Percentiles rank a stretch among this genome's conserved stretches.
These are phyloP conservation scores for Eudasyphora cyanicolor DNA, from an alignment of 2,888 invertebrate species.

Conservation along the genomic window DNA sequence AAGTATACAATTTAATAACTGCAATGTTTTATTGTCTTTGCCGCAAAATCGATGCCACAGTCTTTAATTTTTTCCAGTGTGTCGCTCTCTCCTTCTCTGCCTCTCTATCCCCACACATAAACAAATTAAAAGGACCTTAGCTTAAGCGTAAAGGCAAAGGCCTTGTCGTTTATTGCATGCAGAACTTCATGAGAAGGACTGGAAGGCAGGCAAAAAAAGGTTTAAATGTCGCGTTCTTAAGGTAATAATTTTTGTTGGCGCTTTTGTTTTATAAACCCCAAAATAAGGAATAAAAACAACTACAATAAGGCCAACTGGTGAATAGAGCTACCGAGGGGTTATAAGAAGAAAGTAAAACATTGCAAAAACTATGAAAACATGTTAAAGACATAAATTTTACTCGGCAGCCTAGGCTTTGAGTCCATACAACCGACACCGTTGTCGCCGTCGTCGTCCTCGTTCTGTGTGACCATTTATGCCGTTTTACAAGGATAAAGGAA, in stretches of 20 bases:
- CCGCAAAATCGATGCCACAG: no score
- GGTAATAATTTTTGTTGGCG: conserved; percentile 68
- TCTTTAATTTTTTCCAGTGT: no score
- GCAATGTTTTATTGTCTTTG: no score
- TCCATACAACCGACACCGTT: background rate
- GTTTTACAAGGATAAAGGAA: conserved; percentile 52
- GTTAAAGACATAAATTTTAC: conserved; percentile 59
- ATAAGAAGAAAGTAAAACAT: background rate
- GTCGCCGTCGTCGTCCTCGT: background rate
- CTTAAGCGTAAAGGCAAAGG: background rate
- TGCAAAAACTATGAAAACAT: conserved; percentile 41
- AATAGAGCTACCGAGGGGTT: conserved; percentile 30
- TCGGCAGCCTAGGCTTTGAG: conserved; percentile 5
- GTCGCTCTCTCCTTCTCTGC: background rate
- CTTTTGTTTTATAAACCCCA: conserved; percentile 69
- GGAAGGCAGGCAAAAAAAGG: conserved; percentile 67
- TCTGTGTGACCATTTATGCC: conserved; percentile 11
- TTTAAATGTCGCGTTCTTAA: conserved; percentile 74
- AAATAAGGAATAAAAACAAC: conserved; percentile 19
- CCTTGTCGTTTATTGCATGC: background rate
- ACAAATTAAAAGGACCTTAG: conserved; percentile 16
- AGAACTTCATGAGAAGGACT: background rate
- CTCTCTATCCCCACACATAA: background rate
- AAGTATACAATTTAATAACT: no score
- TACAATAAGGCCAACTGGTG: conserved; percentile 22